A percentile compares a stretch with the other conserved stretches of the same genome.
phyloP scores from a whole-genome alignment of 2,888 invertebrate species.

The Pyrrhosoma nymphula region DNA sequence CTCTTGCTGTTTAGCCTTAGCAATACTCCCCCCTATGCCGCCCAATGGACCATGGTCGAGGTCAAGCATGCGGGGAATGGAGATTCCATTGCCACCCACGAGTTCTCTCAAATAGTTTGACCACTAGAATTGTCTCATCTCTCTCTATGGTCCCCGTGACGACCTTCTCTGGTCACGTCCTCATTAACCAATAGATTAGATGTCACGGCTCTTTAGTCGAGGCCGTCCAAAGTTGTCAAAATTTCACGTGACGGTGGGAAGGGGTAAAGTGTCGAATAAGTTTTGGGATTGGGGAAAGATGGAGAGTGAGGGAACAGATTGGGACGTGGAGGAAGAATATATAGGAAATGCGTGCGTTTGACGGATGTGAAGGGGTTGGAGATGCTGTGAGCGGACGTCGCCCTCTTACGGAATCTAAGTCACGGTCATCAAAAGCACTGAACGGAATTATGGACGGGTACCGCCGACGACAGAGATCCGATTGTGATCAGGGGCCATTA shows the following conservation, averaged over 20 bases:
- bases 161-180: neutral
- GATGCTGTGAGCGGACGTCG: too few species aligned
- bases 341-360: neutral
- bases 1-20: neutral
- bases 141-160: neutral
- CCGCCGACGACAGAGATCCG: too few species aligned
- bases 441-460: too few species aligned
- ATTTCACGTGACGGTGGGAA: neutral
- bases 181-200: neutral
- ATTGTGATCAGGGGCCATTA: too few species aligned
- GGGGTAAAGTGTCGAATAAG: neutral
- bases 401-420: too few species aligned
- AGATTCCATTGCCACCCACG: too few species aligned
- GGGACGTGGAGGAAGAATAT: too few species aligned
- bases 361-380: too few species aligned
- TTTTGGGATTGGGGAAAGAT: neutral
- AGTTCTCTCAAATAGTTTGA: neutral
- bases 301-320: neutral
- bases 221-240: neutral
- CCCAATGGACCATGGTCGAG: neutral
- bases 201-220: neutral
- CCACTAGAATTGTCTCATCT: neutral
- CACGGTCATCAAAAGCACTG: too few species aligned
- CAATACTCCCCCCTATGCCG: neutral
- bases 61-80: neutral